A percentile compares a stretch with the other conserved stretches of the same genome.
These are phyloP conservation scores for Scelioninae gen. 1 DNA, from an alignment of 2,888 invertebrate species.

Conservation along the genomic window DNA sequence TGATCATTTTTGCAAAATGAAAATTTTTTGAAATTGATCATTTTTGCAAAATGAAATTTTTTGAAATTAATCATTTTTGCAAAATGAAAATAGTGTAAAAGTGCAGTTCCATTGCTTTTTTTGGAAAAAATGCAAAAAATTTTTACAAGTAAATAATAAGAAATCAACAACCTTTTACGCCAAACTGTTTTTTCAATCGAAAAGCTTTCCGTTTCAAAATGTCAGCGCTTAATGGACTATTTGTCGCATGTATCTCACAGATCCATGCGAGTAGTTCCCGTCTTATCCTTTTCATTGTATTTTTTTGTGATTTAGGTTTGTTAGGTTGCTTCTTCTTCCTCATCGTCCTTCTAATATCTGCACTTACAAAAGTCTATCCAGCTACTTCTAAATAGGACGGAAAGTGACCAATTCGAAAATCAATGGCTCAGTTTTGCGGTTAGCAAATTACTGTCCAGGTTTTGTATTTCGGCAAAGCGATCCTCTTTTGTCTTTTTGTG, in stretches of 20 bases:
- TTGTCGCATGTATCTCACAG: constrained; percentile 76
- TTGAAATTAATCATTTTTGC: too few relatives aligned
- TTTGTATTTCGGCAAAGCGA: constrained; percentile 20
- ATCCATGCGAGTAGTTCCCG: constrained; percentile 76
- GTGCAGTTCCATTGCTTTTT: too few relatives aligned
- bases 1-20: too few relatives aligned
- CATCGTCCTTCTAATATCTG: constrained; percentile 47
- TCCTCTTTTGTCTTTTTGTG: constrained; percentile 40
- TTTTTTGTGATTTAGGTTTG: constrained; percentile 16
- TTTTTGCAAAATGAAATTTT: too few relatives aligned
- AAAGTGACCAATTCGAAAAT: not conserved
- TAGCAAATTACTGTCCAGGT: constrained; percentile 16
- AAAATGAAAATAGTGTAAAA: too few relatives aligned
- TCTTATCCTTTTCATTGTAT: constrained; percentile 71
- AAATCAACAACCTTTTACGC: constrained; percentile 51
- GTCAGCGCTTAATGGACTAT: constrained; percentile 72
- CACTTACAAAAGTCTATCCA: not conserved
- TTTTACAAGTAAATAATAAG: constrained; percentile 52
- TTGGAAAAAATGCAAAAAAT: not conserved
- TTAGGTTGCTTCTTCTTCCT: constrained; percentile 32
- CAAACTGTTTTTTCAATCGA: constrained; percentile 69
- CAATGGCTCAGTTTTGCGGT: constrained; percentile 8
- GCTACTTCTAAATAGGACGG: constrained; percentile 1
- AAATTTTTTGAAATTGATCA: too few relatives aligned
- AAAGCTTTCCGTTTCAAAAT: constrained; percentile 74